phyloP scores from a whole-genome alignment of 2,113 vertebrate genomes.

The Pavo muticus region DNA sequence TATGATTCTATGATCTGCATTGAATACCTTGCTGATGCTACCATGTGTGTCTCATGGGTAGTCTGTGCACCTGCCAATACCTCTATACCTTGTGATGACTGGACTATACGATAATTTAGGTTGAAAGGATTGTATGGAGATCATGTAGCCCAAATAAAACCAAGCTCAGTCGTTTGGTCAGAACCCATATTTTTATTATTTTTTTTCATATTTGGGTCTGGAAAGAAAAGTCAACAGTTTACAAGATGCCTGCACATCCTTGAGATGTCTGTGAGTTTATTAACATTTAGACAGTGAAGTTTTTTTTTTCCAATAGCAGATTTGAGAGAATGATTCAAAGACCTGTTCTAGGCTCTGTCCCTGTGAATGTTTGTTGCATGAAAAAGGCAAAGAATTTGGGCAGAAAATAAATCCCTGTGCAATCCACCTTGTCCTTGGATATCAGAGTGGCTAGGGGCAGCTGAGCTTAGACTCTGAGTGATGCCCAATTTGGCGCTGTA shows the following conservation, averaged over 20 bases:
- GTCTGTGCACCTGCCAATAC: not conserved
- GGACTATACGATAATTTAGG: not conserved
- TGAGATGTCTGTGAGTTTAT: not conserved
- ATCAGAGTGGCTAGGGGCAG: too few relatives aligned
- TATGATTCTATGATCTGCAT: not conserved
- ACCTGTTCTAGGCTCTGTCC: not conserved
- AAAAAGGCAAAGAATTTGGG: too few relatives aligned
- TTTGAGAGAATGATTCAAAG: not conserved
- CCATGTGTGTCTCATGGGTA: not conserved
- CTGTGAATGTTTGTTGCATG: not conserved
- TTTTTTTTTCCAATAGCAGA: not conserved
- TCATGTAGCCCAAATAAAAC: not conserved
- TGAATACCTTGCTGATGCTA: not conserved
- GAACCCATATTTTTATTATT: not conserved
- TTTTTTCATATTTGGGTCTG: not conserved
- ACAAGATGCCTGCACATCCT: not conserved
- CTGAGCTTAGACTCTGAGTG: too few relatives aligned
- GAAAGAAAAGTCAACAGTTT: not conserved
- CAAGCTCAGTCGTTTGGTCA: not conserved
- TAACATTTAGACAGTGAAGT: not conserved
- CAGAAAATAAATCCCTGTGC: too few relatives aligned
- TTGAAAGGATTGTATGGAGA: not conserved
- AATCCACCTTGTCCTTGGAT: too few relatives aligned
- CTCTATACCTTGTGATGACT: not conserved
- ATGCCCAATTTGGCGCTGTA: too few relatives aligned